Evolutionary conservation across 2,113 vertebrate species (phyloP), one percentile per base, ranked within the genome.

Genomic region (Xiphophorus hellerii): DNA sequence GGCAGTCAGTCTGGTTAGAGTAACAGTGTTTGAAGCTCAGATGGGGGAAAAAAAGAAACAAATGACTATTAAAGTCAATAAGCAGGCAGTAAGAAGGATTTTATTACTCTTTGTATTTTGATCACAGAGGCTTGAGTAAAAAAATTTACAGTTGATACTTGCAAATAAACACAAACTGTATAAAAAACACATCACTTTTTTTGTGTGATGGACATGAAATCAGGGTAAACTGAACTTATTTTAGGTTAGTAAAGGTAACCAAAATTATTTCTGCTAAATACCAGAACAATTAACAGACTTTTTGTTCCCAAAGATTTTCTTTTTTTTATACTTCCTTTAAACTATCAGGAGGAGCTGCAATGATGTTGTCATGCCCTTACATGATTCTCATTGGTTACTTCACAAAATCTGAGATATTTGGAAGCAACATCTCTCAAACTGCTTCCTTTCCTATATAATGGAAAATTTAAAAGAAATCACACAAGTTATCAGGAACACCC

Each of bases 1-100:
- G 79, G 61, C 84, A 84, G 20, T 78, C 31, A 9, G 62, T 44
- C 76, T 80, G 82, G 84, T 64, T 84, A 73, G 73, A 42, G 58
- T 80, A 73, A 74, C 65, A 65, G 51, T 74, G 31, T 77, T 77
- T 76, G 67, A 74, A 68, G 77, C 74, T 88, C 80, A 81, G 65
- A 67, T 62, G 62, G 54, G 71, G 35, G 33, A 64, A 69, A 77
- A 58, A 77, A 42, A 4, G 60, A 75, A 20, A 83, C 1, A 48
- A 37, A 33, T 76, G 44, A 75, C 39, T 69, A 58, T 81, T 75
- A 66, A 66, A 68, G 63, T 82, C 37, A 73, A 7, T 30, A n/a
- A 83, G 60, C 37, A 5, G 61, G 3, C 42, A 20, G 2, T 60
- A 51, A 60, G 17, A 10, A 58, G 25, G 25, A 10, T 31, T 75